phyloP scores from a whole-genome alignment of 2,888 invertebrate genomes.

The Tuberolachnus salignus region DNA sequence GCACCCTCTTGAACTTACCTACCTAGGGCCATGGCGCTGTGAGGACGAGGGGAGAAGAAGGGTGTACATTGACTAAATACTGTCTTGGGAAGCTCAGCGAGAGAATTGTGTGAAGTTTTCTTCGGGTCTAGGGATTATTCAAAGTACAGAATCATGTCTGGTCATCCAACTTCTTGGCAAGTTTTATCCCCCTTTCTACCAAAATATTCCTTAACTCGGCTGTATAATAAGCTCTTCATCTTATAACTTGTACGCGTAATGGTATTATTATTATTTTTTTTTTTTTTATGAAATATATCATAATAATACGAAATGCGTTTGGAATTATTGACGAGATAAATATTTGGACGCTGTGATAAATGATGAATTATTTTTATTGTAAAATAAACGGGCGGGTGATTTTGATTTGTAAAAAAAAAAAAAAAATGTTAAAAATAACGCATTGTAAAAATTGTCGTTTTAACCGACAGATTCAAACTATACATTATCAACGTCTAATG shows the following conservation, averaged over 20 bases:
- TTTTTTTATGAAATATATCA: not conserved
- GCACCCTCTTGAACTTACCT: slow-evolving; percentile 47
- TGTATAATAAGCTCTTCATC: slow-evolving; percentile 4
- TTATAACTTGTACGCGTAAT: slow-evolving; percentile 26
- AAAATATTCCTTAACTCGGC: slow-evolving; percentile 14
- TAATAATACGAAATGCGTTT: not conserved
- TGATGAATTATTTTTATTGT: too few species aligned
- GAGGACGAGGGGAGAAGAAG: not conserved
- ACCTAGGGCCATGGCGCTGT: slow-evolving; percentile 10
- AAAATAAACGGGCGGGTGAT: too few species aligned
- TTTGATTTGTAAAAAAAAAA: not conserved
- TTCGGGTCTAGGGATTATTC: slow-evolving; percentile 53
- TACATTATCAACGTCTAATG: not conserved
- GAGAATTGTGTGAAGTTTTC: slow-evolving; percentile 51
- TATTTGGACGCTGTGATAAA: not conserved
- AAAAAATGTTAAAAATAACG: too few species aligned
- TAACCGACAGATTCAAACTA: too few species aligned
- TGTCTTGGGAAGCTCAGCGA: slow-evolving; percentile 43
- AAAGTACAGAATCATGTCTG: slow-evolving; percentile 56
- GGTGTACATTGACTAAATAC: slow-evolving; percentile 52
- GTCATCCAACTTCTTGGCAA: slow-evolving; percentile 56
- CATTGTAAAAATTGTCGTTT: too few species aligned
- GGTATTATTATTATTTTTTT: slow-evolving; percentile 18
- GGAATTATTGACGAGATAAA: not conserved
- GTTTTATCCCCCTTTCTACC: slow-evolving; percentile 19